Conservation (phyloP, 2,888 invertebrate species). For the Byasa hedistus region DNA sequence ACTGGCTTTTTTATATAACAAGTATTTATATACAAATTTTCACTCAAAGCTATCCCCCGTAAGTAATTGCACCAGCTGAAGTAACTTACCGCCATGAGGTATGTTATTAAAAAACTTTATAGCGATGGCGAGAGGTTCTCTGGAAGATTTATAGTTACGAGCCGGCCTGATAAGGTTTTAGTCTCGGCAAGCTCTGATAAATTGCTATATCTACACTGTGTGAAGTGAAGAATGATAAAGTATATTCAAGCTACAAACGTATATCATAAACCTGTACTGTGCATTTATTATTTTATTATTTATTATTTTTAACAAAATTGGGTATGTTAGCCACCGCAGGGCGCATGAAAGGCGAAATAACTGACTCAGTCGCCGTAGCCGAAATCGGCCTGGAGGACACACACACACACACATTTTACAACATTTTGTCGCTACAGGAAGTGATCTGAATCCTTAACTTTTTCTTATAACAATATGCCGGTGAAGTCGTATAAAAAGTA, state of each 20-base stretch:
- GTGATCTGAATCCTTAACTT: not conserved
- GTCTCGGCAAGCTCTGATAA: not conserved
- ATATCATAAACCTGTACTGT: no score
- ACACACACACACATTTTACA: no score
- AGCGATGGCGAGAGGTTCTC: not conserved
- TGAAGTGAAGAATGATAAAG: not conserved
- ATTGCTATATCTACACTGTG: conserved; percentile 2
- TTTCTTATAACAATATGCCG: not conserved
- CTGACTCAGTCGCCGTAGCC: no score
- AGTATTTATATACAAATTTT: not conserved
- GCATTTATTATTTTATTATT: no score
- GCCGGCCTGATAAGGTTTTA: not conserved
- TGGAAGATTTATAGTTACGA: not conserved
- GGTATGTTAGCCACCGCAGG: no score
- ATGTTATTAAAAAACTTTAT: conserved; percentile 3
- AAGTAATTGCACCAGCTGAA: not conserved
- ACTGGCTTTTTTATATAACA: no score
- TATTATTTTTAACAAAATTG: no score
- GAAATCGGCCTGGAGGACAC: no score
- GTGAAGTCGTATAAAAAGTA: not conserved
- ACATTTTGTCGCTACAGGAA: not conserved
- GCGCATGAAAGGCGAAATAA: no score
- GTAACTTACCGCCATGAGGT: not conserved
- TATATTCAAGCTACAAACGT: not conserved
- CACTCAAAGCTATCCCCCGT: not conserved